Evolutionary conservation across 1,140 invertebrate genomes (phyloP).

Genomic region (Ooceraea biroi): DNA sequence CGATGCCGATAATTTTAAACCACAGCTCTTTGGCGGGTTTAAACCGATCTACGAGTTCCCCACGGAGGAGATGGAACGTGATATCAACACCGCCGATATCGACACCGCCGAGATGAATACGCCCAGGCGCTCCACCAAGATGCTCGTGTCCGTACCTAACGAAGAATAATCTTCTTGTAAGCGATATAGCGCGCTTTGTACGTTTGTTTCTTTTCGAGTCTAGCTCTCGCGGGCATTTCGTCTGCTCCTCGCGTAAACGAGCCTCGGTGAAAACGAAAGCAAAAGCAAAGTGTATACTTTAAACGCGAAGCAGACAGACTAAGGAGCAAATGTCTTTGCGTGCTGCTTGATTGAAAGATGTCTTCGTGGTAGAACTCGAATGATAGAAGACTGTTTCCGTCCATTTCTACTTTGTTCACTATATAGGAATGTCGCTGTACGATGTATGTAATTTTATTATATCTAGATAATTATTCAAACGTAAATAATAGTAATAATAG

Average conservation of each 20-base stretch:
- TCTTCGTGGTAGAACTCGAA: constrained; percentile 7
- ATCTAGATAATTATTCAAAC: constrained; percentile 3
- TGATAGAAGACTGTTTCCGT: constrained; percentile 36
- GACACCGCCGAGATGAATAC: constrained; percentile 19
- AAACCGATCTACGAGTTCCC: constrained; percentile 88
- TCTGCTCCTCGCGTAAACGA: constrained; percentile 24
- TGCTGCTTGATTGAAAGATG: constrained; percentile 31
- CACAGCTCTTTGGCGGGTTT: constrained; percentile 90
- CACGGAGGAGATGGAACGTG: constrained; percentile 66
- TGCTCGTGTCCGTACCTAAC: constrained; percentile 30
- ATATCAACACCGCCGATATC: constrained; percentile 9
- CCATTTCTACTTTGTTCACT: constrained; percentile 19
- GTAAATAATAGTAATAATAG: too few relatives aligned
- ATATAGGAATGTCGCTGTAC: constrained; percentile 20
- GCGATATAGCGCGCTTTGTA: not conserved
- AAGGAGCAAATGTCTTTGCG: constrained; percentile 29
- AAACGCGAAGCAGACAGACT: not conserved
- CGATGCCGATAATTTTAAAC: constrained; percentile 90
- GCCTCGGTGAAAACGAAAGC: constrained; percentile 5
- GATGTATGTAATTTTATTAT: constrained; percentile 26
- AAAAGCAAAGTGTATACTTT: not conserved
- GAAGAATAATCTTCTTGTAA: constrained; percentile 34
- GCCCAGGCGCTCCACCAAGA: constrained; percentile 23
- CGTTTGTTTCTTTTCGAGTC: constrained; percentile 32
- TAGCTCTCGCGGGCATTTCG: constrained; percentile 29